Evolutionary conservation across 2,888 invertebrate genomes (phyloP).

Genomic region (Pristionchus japonicus): DNA sequence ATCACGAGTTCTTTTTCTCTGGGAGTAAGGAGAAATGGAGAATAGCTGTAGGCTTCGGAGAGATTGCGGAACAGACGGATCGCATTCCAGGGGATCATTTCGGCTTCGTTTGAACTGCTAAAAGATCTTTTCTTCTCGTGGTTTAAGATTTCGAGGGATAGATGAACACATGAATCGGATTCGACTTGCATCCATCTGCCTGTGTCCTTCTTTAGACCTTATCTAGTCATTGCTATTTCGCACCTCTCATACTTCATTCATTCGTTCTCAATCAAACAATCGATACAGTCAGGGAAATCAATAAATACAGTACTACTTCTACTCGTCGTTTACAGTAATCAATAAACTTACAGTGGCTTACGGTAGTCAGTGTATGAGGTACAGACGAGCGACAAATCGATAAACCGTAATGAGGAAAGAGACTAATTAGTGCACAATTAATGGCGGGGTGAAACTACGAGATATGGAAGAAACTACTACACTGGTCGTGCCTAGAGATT

Average conservation of each 20-base stretch:
- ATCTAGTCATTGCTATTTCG: no score
- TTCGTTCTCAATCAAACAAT: constrained; percentile 16
- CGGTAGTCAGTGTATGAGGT: constrained; percentile 29
- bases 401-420: constrained; percentile 25
- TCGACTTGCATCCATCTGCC: no score
- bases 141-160: no score
- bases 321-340: constrained; percentile 32
- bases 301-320: constrained; percentile 31
- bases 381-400: constrained; percentile 21
- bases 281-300: not conserved
- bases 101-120: no score
- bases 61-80: no score
- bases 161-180: no score
- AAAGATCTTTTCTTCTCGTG: no score
- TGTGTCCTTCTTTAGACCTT: no score
- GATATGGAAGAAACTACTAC: not conserved
- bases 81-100: no score
- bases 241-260: not conserved
- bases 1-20: no score
- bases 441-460: not conserved
- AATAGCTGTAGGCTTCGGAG: no score
- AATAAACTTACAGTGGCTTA: constrained; percentile 13
- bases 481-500: not conserved
- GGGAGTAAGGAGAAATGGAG: no score
- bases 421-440: constrained; percentile 9